Conservation (phyloP, 2,113 vertebrate genomes). For the Nothocercus nigrocapillus region DNA sequence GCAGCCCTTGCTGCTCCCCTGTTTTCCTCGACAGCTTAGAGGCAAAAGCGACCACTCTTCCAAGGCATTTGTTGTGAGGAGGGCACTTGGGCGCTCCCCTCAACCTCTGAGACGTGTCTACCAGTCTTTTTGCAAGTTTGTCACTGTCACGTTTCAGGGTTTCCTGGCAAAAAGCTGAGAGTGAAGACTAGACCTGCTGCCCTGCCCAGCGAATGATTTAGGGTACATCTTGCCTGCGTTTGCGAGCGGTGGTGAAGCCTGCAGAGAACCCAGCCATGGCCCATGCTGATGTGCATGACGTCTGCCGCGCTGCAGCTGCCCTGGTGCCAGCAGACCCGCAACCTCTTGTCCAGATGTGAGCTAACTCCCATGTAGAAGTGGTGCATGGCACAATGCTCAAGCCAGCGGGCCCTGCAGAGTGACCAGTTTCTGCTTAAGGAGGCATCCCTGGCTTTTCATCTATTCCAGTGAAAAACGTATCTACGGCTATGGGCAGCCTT, state of each 20-base stretch:
- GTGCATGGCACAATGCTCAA: too few species aligned
- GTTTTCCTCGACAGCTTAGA: fast-evolving
- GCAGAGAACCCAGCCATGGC: not conserved
- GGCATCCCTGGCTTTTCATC: not conserved
- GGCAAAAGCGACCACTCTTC: not conserved
- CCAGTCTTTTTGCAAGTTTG: not conserved
- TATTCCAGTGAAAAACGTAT: not conserved
- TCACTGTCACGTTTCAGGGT: not conserved
- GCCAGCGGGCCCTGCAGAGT: not conserved
- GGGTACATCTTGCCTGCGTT: fast-evolving
- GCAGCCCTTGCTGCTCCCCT: not conserved
- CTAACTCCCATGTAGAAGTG: too few species aligned
- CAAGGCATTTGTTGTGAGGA: not conserved
- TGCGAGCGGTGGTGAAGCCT: not conserved
- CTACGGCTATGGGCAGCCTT: not conserved
- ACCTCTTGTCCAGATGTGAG: not conserved
- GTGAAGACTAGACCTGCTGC: not conserved
- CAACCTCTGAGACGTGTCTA: not conserved
- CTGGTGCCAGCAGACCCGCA: not conserved
- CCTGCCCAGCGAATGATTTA: not conserved
- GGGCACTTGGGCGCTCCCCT: not conserved
- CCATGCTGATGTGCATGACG: fast-evolving
- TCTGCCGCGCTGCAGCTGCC: not conserved
- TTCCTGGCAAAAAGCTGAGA: not conserved
- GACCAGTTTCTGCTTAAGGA: not conserved